These are phyloP conservation scores for Hyposmocoma kahamanoa DNA, from an alignment of 1,140 invertebrate genomes.

Conservation along the genomic window DNA sequence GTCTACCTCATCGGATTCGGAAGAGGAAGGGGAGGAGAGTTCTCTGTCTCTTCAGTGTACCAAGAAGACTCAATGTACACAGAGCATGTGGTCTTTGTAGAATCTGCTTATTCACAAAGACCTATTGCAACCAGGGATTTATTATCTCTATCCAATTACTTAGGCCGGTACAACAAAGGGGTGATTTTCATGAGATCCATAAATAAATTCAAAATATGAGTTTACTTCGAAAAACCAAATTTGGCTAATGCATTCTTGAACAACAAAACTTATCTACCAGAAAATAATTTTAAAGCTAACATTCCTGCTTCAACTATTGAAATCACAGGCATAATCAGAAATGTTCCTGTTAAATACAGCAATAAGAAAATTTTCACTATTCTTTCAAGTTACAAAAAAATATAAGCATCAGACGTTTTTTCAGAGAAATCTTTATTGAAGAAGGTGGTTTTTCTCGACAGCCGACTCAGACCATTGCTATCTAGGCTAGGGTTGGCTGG, in stretches of 20 bases:
- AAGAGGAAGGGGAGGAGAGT: not conserved
- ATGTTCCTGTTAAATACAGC: not conserved
- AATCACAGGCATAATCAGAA: constrained; percentile 4
- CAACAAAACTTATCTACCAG: constrained; percentile 6
- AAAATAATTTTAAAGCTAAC: not conserved
- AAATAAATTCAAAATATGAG: constrained; percentile 5
- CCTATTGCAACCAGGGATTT: too few species aligned
- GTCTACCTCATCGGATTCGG: not conserved
- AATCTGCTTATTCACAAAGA: too few species aligned
- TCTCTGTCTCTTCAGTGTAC: not conserved
- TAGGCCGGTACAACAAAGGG: not conserved
- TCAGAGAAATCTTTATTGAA: not conserved
- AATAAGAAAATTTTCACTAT: constrained; percentile 7
- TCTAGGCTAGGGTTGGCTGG: too few species aligned
- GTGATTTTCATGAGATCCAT: not conserved
- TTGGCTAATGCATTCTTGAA: constrained; percentile 5
- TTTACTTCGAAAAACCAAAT: constrained; percentile 6
- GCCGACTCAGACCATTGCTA: constrained; percentile 1
- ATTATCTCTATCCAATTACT: too few species aligned
- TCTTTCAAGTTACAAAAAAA: not conserved
- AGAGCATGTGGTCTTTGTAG: too few species aligned
- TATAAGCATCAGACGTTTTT: constrained; percentile 4
- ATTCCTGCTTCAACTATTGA: constrained; percentile 5
- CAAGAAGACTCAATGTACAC: too few species aligned
- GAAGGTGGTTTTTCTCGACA: not conserved